Evolutionary conservation across 2,888 invertebrate species (phyloP), one percentile per base, ranked within the genome.

Genomic region (Thumatha senex): DNA sequence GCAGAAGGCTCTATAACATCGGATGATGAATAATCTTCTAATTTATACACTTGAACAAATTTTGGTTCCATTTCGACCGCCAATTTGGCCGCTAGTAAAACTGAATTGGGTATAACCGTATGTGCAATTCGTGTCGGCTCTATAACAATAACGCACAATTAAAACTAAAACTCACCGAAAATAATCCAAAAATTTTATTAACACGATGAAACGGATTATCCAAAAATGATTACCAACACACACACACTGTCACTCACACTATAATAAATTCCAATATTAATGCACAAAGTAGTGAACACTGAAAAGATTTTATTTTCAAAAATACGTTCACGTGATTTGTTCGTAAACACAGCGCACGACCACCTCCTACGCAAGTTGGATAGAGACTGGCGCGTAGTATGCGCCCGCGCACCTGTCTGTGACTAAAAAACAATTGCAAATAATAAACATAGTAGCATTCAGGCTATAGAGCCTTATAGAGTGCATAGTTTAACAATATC

Each of bases 371-470:
- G 86, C 88, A 79, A 58, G 81, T 68, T 74, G 53, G 55, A 47
- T 69, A 69, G 76, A 70, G 83, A 89, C 89, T 89, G 88, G 77
- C 78, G 70, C 70, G 65, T 61, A 72, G 65, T 52, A 46, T 61
- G 54, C 74, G 72, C 71, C 70, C 63, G 72, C 77, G 72, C 87
- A 87, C 88, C 87, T 88, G 87, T 82, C 82, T 64, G 63, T 63
- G 31, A 66, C 62, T 76, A 78, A 85, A 84, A 88, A 86, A 87
- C 86, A 86, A 89, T 88, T 86, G 86, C 82, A 82, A 86, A 86
- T 80, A 82, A 72, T 76, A 78, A 72, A 72, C 68, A 73, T 78
- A 73, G 67, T 72, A 66, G 72, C 62, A 62, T 69, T 40, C 57
- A 65, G 39, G 44, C 31, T 48, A 7, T 24, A 44, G 18, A 51